These are phyloP conservation scores for Paracyclopina nana DNA, from an alignment of 1,140 invertebrate genomes.

Conservation along the genomic window DNA sequence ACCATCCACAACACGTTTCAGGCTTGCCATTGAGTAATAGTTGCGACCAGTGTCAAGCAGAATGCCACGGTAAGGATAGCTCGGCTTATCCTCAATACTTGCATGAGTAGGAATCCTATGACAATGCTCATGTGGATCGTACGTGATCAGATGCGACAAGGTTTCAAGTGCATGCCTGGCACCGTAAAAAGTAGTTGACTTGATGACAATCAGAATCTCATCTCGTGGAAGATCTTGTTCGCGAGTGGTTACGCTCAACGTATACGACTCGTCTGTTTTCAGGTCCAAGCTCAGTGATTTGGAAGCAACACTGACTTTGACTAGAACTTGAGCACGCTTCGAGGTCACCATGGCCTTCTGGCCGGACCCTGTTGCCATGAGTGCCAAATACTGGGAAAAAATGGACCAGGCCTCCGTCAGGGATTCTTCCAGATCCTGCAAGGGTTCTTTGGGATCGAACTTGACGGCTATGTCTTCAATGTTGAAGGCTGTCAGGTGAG, in stretches of 20 bases:
- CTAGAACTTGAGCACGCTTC: not conserved
- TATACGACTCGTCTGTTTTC: not conserved
- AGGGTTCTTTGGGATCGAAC: not conserved
- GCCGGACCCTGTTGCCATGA: not conserved
- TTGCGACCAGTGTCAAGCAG: conserved; percentile 19
- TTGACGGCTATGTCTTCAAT: not conserved
- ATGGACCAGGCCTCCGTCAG: not conserved
- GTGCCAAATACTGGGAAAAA: not conserved
- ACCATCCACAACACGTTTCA: conserved; percentile 50
- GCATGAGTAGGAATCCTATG: conserved; percentile 17
- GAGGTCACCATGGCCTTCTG: not conserved
- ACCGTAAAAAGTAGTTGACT: conserved; percentile 27
- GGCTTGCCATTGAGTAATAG: conserved; percentile 40
- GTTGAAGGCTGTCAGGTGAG: no score
- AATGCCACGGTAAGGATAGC: conserved; percentile 19
- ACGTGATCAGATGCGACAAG: conserved; percentile 22
- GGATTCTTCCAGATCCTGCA: not conserved
- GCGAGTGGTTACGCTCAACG: not conserved
- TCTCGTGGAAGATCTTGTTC: not conserved
- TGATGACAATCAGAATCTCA: not conserved
- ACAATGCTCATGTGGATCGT: conserved; percentile 16
- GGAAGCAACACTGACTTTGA: not conserved
- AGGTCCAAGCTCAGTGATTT: not conserved
- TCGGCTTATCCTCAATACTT: conserved; percentile 18
- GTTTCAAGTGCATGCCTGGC: conserved; percentile 25